Evolutionary conservation across 2,113 vertebrate species (phyloP).

Genomic region (Xenus cinereus): DNA sequence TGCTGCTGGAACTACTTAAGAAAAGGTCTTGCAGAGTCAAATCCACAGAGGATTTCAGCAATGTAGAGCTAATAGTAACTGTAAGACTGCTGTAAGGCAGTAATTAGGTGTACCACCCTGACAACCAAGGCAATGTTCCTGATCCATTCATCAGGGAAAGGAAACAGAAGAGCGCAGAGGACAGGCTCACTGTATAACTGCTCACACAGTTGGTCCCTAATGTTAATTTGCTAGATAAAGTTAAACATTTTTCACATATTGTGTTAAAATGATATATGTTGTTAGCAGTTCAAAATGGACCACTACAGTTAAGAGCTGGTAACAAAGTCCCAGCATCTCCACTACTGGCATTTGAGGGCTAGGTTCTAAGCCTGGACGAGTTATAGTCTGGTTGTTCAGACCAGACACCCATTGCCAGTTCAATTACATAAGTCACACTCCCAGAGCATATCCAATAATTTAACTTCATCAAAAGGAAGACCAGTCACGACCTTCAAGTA

Average conservation of each 20-base stretch:
- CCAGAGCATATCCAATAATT: neutral
- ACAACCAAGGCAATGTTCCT: neutral
- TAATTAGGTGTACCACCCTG: too few species aligned
- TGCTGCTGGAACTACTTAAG: accelerated
- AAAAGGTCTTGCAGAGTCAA: neutral
- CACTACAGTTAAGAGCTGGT: neutral
- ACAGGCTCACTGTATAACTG: neutral
- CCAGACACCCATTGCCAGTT: neutral
- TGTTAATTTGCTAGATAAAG: neutral
- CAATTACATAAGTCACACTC: neutral
- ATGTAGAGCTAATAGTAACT: accelerated
- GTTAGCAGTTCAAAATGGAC: neutral
- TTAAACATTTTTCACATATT: neutral
- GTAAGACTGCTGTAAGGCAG: too few species aligned
- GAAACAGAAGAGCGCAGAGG: neutral
- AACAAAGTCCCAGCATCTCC: neutral
- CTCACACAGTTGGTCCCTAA: neutral
- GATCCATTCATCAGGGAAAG: neutral
- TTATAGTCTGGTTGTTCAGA: neutral
- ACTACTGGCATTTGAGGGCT: neutral
- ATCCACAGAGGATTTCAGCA: neutral
- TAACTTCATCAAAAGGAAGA: neutral
- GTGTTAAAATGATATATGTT: too few species aligned
- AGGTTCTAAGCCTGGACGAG: neutral
- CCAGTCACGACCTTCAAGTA: neutral